These are phyloP conservation scores for Drosophila asahinai DNA, from an alignment of 1,140 invertebrate genomes.

Conservation along the genomic window DNA sequence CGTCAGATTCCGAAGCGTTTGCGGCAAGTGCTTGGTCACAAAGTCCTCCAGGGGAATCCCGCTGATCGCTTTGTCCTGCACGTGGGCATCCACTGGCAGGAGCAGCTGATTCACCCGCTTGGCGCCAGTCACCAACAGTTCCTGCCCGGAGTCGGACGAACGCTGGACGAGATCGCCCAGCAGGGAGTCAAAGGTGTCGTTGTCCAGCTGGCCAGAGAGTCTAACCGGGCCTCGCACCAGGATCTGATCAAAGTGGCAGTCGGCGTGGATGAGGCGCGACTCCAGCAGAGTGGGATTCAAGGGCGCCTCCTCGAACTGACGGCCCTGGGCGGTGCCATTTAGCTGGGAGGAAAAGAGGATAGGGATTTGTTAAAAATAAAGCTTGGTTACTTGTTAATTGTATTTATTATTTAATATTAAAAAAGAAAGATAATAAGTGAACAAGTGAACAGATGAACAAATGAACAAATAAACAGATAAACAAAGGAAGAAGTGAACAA, in stretches of 20 bases:
- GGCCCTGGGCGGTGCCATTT: slow-evolving; percentile 85
- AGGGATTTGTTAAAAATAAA: no score
- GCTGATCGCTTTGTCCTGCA: slow-evolving; percentile 75
- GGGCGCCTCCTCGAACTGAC: slow-evolving; percentile 82
- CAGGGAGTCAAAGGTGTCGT: slow-evolving; percentile 55
- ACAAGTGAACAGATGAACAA: no score
- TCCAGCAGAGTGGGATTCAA: slow-evolving; percentile 85
- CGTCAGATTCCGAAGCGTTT: slow-evolving; percentile 73
- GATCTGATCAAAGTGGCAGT: slow-evolving; percentile 85
- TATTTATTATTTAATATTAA: no score
- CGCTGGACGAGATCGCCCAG: slow-evolving; percentile 78
- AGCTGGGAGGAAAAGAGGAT: slow-evolving; percentile 66
- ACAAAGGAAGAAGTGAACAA: background rate
- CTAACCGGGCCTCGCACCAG: slow-evolving; percentile 84
- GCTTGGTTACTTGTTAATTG: no score
- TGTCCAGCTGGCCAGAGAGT: slow-evolving; percentile 77
- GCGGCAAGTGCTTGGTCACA: slow-evolving; percentile 84
- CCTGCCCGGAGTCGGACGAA: slow-evolving; percentile 55
- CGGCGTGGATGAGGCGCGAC: slow-evolving; percentile 78
- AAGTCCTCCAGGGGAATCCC: slow-evolving; percentile 82
- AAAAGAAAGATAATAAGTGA: no score
- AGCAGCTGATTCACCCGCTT: slow-evolving; percentile 84
- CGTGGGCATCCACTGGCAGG: slow-evolving; percentile 67
- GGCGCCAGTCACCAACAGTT: slow-evolving; percentile 68
- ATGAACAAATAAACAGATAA: background rate